phyloP scores from a whole-genome alignment of 2,888 invertebrate species.

The Thecophora atra region DNA sequence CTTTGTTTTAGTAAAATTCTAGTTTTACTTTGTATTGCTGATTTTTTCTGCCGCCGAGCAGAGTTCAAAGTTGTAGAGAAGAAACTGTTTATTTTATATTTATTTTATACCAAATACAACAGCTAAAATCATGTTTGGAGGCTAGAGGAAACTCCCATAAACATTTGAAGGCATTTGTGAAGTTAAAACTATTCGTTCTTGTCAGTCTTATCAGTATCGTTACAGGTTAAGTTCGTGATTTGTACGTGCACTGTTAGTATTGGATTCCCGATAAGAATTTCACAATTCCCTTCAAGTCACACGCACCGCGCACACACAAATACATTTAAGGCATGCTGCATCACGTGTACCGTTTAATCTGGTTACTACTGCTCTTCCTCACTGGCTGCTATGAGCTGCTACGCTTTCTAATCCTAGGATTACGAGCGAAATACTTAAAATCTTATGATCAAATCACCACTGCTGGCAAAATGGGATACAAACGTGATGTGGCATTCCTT shows the following conservation, averaged over 20 bases:
- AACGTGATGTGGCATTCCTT: conserved; percentile 72
- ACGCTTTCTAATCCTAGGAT: conserved; percentile 45
- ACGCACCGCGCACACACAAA: neutral
- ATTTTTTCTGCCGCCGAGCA: neutral
- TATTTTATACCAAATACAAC: neutral
- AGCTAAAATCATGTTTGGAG: conserved; percentile 2
- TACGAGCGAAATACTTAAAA: conserved; percentile 52
- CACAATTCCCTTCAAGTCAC: conserved; percentile 16
- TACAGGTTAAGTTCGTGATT: conserved; percentile 37
- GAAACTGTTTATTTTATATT: neutral
- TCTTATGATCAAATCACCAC: conserved; percentile 59
- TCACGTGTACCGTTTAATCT: conserved; percentile 48
- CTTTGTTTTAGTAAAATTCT: no score
- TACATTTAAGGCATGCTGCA: conserved; percentile 45
- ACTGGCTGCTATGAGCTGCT: conserved; percentile 47
- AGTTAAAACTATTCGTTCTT: no score
- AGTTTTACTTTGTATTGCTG: neutral
- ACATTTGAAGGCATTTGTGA: no score
- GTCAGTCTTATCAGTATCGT: neutral
- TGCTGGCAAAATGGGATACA: conserved; percentile 46
- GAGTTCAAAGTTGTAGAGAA: conserved; percentile 1
- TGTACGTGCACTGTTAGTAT: conserved; percentile 3
- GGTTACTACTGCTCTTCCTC: conserved; percentile 50
- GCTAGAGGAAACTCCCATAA: no score
- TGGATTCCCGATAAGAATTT: neutral